Evolutionary conservation across 2,797 vertebrate genomes (phyloP), one percentile per base, ranked within the genome.

Genomic region (Lepus oiostolus): DNA sequence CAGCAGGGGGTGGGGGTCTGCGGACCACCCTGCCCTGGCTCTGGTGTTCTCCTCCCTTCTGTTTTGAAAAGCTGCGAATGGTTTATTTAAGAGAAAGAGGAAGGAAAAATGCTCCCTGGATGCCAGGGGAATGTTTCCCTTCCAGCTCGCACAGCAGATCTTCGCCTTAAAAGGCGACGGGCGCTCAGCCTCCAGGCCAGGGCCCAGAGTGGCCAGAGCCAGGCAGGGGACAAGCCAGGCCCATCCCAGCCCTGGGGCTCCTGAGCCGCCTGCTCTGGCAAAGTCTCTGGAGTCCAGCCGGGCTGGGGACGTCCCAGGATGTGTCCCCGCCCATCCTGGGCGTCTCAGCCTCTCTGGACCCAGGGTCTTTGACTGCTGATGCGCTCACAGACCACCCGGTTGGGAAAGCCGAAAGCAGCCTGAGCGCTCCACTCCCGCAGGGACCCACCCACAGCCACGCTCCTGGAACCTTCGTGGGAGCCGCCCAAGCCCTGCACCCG

Each of bases 111-210:
- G 97, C 94, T 96, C 96, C 96, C 91, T 60, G 89, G 90, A 95
- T 95, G 98, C 98, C 98, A 98, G 97, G 93, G 97, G 98, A 96
- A 97, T 95, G 79, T 71, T 97, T 96, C 97, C 97, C 97, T 97
- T 96, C 16, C 38, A 70, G 96, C 98, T 98, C 98, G 97, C 98
- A 97, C 54, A 96, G 97, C 90, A 94, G 85, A 95, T 95, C 98
- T 96, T 98, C 90, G 70, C 98, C 98, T 98, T 98, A 98, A 98
- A 98, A 98, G 98, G 98, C 92, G 95, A 98, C 93, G 52, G 97
- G 96, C 90, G 88, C 96, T 88, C 62, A 74, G 97, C 88, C 95
- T 97, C 96, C 13, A 1, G 97, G 95, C 96, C 95, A 95, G 82
- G 38, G 75, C 95, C 50, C 96, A 97, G 97, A 97, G 96, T n/a